Evolutionary conservation across 2,888 invertebrate genomes (phyloP).

Genomic region (Odontomyia ornata): DNA sequence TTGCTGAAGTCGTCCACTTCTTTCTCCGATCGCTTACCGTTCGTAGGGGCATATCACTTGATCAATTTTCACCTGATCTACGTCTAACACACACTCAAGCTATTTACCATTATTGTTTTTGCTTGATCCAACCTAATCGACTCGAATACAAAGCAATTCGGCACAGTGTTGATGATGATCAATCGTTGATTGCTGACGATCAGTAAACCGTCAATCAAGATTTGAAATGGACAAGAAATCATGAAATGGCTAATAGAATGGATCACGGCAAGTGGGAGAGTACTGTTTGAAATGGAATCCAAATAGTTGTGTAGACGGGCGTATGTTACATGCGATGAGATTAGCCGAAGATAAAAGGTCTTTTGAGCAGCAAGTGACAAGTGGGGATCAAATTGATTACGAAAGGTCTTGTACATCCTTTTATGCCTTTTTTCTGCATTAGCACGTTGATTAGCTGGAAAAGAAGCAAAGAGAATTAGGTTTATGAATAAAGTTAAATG

Average conservation of each 20-base stretch:
- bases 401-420: background rate
- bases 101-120: conserved; percentile 27
- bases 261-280: background rate
- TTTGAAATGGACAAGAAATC: conserved; percentile 29
- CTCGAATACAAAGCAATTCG: background rate
- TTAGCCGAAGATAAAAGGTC: conserved; percentile 34
- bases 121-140: background rate
- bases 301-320: background rate
- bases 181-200: conserved; percentile 35
- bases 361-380: conserved; percentile 27
- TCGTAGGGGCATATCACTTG: background rate
- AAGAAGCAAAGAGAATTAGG: background rate
- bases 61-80: conserved; percentile 31
- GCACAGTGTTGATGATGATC: conserved; percentile 17
- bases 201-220: conserved; percentile 40
- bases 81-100: background rate
- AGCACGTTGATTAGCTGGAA: background rate
- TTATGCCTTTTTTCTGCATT: conserved; percentile 15
- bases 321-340: conserved; percentile 24
- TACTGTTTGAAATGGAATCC: conserved; percentile 16
- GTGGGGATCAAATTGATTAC: conserved; percentile 39
- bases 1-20: background rate
- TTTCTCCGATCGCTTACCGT: background rate
- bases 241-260: conserved; percentile 19
- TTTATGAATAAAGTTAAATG: too few species aligned